These are phyloP conservation scores for Orthosia incerta DNA, from an alignment of 2,888 invertebrate genomes.

Conservation along the genomic window DNA sequence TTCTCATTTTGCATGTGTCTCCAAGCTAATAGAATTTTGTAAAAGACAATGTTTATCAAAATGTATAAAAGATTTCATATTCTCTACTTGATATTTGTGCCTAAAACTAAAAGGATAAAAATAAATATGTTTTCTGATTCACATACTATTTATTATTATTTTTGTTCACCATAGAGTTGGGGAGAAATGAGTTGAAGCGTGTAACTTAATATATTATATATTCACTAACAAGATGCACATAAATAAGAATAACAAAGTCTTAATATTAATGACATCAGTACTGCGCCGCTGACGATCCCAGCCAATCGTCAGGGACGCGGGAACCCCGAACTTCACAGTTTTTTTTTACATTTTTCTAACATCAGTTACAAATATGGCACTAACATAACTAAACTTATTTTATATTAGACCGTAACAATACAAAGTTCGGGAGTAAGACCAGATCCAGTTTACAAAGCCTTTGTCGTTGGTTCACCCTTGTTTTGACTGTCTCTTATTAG, in stretches of 20 bases:
- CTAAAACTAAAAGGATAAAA: conserved; percentile 57
- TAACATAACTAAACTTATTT: conserved; percentile 66
- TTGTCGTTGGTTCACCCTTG: conserved; percentile 62
- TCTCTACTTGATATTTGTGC: conserved; percentile 22
- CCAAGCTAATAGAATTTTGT: conserved; percentile 37
- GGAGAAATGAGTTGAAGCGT: conserved; percentile 60
- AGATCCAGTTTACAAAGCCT: conserved; percentile 71
- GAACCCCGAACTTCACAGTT: conserved; percentile 68
- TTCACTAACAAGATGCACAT: conserved; percentile 71
- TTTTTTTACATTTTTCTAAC: conserved; percentile 62
- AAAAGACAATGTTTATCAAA: conserved; percentile 62
- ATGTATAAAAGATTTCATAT: conserved; percentile 16
- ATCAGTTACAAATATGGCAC: conserved; percentile 76
- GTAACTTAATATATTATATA: conserved; percentile 69
- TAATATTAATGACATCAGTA: conserved; percentile 62
- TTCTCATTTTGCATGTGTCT: not conserved
- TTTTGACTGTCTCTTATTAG: conserved; percentile 78
- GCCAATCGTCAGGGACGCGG: conserved; percentile 66
- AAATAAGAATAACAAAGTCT: conserved; percentile 67
- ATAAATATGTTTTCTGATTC: conserved; percentile 69
- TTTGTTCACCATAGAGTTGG: conserved; percentile 74
- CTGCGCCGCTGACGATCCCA: conserved; percentile 66
- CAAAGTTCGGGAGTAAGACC: conserved; percentile 67
- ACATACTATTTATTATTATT: conserved; percentile 70
- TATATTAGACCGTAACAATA: conserved; percentile 55